A percentile compares a stretch with the other conserved stretches of the same genome.
Evolutionary conservation across 2,797 vertebrate species (phyloP).

Genomic region (Chaetophractus vellerosus): DNA sequence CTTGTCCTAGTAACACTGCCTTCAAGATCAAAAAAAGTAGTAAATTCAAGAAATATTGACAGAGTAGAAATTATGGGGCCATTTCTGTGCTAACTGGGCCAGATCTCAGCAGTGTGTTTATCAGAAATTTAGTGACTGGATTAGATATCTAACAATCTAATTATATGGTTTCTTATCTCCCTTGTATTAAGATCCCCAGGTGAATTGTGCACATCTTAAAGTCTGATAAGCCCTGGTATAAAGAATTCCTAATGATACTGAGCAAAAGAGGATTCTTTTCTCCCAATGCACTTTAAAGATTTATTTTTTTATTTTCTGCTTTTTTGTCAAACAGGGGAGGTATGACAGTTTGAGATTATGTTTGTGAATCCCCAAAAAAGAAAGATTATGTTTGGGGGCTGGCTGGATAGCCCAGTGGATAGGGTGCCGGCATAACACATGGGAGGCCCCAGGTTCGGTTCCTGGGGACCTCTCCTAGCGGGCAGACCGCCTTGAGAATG

Average conservation of each 20-base stretch:
- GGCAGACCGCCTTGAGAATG: no score
- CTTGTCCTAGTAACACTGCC: neutral
- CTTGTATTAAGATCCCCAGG: neutral
- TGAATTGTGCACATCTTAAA: neutral
- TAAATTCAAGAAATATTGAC: conserved; percentile 83
- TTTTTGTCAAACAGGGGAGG: no score
- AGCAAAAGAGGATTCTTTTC: no score
- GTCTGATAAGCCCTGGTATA: neutral
- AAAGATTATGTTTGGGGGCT: no score
- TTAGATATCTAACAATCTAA: conserved; percentile 73
- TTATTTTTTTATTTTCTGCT: no score
- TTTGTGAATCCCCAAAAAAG: no score
- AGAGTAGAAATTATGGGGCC: conserved; percentile 66
- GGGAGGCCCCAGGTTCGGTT: no score
- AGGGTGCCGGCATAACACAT: no score
- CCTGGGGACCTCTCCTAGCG: no score
- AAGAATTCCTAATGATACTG: neutral
- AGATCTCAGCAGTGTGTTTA: conserved; percentile 79
- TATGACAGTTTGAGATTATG: no score
- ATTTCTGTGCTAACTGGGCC: conserved; percentile 77
- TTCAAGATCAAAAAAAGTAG: conserved; percentile 58
- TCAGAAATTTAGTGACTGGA: conserved; percentile 69
- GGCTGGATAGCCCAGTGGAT: no score
- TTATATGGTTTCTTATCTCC: conserved; percentile 18
- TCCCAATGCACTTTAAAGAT: no score